Percentiles rank a stretch among this genome's conserved stretches.
Conservation (phyloP, 2,113 vertebrate species). For the Rhodinocichla rosea region DNA sequence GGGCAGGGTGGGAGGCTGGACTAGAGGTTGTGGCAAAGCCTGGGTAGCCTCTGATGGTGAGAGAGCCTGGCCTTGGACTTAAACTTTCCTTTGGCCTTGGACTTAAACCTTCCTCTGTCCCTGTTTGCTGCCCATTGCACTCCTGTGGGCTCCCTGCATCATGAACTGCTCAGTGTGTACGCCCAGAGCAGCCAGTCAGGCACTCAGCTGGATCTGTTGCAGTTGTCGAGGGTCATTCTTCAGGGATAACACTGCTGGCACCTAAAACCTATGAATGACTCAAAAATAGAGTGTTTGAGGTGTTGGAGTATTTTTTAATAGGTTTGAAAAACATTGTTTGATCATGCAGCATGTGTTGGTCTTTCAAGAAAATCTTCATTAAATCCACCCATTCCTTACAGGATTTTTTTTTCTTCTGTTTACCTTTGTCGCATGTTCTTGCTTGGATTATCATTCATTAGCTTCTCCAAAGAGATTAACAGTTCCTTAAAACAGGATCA, state of each 20-base stretch:
- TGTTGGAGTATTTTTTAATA: neutral
- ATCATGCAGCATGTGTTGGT: neutral
- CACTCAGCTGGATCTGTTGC: neutral
- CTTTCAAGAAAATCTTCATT: neutral
- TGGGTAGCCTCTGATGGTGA: neutral
- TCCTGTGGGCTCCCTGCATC: neutral
- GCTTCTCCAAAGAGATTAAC: slow-evolving; percentile 58
- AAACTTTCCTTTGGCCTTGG: neutral
- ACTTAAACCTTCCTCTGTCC: neutral
- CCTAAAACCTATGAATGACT: neutral
- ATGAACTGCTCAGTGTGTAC: neutral
- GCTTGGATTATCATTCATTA: slow-evolving; percentile 52
- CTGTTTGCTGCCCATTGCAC: rapidly evolving
- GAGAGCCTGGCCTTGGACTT: neutral
- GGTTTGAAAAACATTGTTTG: neutral
- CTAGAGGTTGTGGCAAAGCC: neutral
- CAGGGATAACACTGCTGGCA: neutral
- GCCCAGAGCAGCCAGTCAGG: rapidly evolving
- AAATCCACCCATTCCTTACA: neutral
- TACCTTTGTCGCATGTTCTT: slow-evolving; percentile 22
- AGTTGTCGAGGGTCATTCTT: neutral
- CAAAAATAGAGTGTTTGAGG: neutral
- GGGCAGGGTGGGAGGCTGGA: neutral
- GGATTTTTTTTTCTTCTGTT: neutral
- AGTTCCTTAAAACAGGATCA: slow-evolving; percentile 30